phyloP scores from a whole-genome alignment of 2,113 vertebrate genomes.

The Opisthocomus hoazin region DNA sequence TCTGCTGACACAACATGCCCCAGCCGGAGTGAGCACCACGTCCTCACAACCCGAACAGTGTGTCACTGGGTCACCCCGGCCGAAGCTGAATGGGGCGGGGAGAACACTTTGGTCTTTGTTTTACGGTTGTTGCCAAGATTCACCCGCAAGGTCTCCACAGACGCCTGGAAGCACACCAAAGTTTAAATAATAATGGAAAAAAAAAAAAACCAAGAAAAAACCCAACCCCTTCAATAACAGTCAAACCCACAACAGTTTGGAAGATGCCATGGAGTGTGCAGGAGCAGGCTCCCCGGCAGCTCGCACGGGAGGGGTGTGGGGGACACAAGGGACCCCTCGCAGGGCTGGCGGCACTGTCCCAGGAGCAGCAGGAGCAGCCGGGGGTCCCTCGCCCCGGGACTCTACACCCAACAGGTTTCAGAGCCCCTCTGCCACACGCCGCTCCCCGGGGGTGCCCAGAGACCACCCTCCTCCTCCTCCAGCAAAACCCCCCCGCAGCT shows the following conservation, averaged over 20 bases:
- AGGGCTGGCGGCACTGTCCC: not conserved
- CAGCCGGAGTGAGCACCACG: not conserved
- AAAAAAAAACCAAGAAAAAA: not conserved
- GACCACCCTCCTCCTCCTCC: no score
- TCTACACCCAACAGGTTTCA: not conserved
- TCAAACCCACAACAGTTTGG: not conserved
- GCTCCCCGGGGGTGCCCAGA: not conserved
- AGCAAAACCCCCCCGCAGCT: not conserved
- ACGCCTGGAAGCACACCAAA: constrained; percentile 4
- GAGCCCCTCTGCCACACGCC: not conserved
- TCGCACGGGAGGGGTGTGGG: not conserved
- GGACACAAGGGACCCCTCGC: not conserved
- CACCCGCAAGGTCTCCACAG: not conserved
- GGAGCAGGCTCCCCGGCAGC: not conserved
- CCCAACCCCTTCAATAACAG: not conserved
- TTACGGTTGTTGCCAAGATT: not conserved
- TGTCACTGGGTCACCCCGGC: not conserved
- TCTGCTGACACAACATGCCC: fast-evolving
- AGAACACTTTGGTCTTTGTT: constrained; percentile 1
- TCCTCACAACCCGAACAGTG: not conserved
- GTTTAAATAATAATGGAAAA: not conserved
- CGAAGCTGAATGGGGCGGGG: not conserved
- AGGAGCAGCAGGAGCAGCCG: no score
- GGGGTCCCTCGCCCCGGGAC: not conserved
- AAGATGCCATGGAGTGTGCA: not conserved